A percentile compares a stretch with the other conserved stretches of the same genome.
Conservation (phyloP, 2,888 invertebrate species). For the Nipponacmea schrenckii region DNA sequence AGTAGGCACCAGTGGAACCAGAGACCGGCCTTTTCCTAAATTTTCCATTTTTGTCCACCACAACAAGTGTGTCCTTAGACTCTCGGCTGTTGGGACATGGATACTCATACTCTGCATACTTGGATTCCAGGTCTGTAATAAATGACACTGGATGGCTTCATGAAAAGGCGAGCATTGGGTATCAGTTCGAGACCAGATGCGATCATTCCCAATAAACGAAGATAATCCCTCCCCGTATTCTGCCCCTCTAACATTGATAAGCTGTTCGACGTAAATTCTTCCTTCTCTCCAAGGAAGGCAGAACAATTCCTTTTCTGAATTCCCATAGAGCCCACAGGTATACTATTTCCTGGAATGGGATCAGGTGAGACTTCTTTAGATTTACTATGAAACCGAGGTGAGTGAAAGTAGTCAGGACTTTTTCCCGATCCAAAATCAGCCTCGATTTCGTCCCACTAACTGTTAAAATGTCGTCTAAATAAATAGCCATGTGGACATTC, state of each 20-base stretch:
- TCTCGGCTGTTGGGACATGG: background rate
- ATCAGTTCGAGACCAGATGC: conserved; percentile 15
- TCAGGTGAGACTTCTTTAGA: conserved; percentile 27
- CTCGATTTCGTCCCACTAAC: conserved; percentile 20
- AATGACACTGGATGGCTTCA: conserved; percentile 9
- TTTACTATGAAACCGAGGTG: conserved; percentile 33
- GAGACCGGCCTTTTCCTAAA: background rate
- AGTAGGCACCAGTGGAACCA: background rate
- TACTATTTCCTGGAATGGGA: conserved; percentile 22
- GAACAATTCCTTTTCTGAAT: conserved; percentile 22
- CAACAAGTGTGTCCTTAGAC: background rate
- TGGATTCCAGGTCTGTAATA: conserved; percentile 9
- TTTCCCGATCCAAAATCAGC: conserved; percentile 22
- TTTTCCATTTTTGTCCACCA: background rate
- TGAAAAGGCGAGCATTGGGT: conserved; percentile 18
- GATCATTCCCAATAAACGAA: conserved; percentile 5
- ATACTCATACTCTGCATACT: background rate
- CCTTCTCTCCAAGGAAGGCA: conserved; percentile 24
- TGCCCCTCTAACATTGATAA: background rate
- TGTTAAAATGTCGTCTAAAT: conserved; percentile 30
- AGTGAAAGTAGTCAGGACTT: conserved; percentile 18
- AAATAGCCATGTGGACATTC: conserved; percentile 27
- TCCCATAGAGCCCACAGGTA: conserved; percentile 22
- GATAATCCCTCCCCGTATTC: conserved; percentile 14
- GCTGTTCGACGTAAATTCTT: background rate